Evolutionary conservation across 2,797 vertebrate species (phyloP), one percentile per base, ranked within the genome.

Genomic region (Hipposideros larvatus): DNA sequence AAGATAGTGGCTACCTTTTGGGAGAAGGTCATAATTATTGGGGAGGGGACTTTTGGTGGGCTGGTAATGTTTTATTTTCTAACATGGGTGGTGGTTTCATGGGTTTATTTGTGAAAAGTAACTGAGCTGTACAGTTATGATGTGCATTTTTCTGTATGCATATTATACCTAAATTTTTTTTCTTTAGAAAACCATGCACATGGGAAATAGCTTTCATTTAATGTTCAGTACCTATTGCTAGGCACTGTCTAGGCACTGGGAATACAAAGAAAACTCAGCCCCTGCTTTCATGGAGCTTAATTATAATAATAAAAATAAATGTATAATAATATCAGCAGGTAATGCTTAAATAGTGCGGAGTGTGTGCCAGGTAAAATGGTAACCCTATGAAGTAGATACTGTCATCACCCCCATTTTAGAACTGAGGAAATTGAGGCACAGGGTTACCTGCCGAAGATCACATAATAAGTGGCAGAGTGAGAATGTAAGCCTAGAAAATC

Each of bases 31-130:
- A 28, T 37, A 68, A 26, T 75, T 77, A 59, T 57, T 41, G 13
- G 24, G 21, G 21, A 51, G 16, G 2, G 15, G 66, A 11, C 11
- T 63, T 73, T 57, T 87, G 22, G 34, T 61, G 53, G 10, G 53
- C 53, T 92, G 24, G 11, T 83, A 46, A 75, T 66, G 31, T 94
- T 68, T 75, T 65, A 83, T 89, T 83, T 82, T n/a, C 88, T 66
- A 89, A 68, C 19, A 21, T n/a, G 48, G 7, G 9, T 86, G 24
- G 10, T 70, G 24, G 37, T 77, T 90, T 41, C 16, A 43, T 70
- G 65, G 9, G 24, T 79, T 74, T 75, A 63, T 63, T 79, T 86
- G 24, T 87, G 65, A 95, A 91, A 79, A 80, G 73, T 63, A 55
- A 71, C 34, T 19, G 18, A 87, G 53, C 37, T 87, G 41, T 86